Conservation (phyloP, 1,140 invertebrate genomes). For the Anastatus disparis region DNA sequence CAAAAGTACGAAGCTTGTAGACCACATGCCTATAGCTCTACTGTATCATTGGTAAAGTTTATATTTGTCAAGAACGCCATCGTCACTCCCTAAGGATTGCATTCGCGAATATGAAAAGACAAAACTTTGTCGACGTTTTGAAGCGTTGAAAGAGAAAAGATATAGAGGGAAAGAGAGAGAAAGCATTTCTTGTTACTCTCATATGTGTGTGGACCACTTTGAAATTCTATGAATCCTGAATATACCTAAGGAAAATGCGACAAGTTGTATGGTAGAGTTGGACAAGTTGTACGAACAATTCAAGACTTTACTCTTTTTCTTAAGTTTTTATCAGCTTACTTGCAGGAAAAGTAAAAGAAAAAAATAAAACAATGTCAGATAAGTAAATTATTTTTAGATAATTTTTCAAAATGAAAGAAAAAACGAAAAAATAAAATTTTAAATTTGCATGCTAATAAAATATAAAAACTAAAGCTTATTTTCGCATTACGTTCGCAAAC, state of each 20-base stretch:
- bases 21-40: too few relatives aligned
- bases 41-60: slow-evolving; percentile 34
- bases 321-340: slow-evolving; percentile 18
- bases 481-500: too few relatives aligned
- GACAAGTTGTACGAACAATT: slow-evolving; percentile 8
- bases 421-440: too few relatives aligned
- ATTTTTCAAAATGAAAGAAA: too few relatives aligned
- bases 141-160: too few relatives aligned
- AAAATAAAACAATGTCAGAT: too few relatives aligned
- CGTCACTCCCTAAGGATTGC: not conserved
- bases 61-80: slow-evolving; percentile 8
- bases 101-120: not conserved
- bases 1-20: too few relatives aligned
- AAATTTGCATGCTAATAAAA: too few relatives aligned
- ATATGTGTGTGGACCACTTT: slow-evolving; percentile 3
- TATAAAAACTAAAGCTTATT: too few relatives aligned
- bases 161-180: too few relatives aligned
- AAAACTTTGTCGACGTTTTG: slow-evolving; percentile 16
- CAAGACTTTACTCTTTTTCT: too few relatives aligned
- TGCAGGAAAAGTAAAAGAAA: not conserved
- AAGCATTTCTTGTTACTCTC: not conserved
- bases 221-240: slow-evolving; percentile 34
- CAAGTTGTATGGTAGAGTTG: not conserved
- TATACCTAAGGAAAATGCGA: not conserved
- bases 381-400: too few relatives aligned